Evolutionary conservation across 2,113 vertebrate genomes (phyloP).

Genomic region (Sceloporus tristichus): DNA sequence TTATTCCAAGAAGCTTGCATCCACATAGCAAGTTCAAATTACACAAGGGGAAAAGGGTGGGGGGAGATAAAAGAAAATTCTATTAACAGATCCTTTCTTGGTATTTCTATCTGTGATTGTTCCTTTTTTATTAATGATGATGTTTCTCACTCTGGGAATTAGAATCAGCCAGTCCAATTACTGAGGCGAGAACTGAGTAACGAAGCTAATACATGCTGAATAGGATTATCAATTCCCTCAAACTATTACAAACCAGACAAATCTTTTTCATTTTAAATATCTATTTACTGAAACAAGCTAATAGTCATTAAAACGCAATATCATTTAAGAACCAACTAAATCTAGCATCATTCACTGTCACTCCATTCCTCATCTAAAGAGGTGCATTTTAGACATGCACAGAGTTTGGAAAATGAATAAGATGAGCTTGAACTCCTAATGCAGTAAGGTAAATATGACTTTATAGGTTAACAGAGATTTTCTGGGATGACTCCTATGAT

Average conservation of each 20-base stretch:
- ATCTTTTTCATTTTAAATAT: slow-evolving; percentile 39
- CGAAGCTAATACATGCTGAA: slow-evolving; percentile 37
- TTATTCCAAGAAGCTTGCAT: slow-evolving; percentile 43
- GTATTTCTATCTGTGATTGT: slow-evolving; percentile 39
- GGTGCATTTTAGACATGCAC: not conserved
- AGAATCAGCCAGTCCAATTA: slow-evolving; percentile 67
- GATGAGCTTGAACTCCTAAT: no score
- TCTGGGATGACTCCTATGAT: no score
- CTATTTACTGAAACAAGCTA: slow-evolving; percentile 48
- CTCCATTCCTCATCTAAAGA: not conserved
- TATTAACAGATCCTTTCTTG: slow-evolving; percentile 40
- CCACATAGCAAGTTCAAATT: slow-evolving; percentile 15
- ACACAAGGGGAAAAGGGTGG: slow-evolving; percentile 28
- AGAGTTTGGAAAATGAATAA: not conserved
- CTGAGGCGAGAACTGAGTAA: slow-evolving; percentile 54
- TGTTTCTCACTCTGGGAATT: slow-evolving; percentile 45
- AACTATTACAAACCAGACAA: slow-evolving; percentile 41
- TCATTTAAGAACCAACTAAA: not conserved
- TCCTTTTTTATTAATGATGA: slow-evolving; percentile 49
- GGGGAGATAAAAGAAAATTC: slow-evolving; percentile 42
- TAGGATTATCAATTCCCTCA: slow-evolving; percentile 38
- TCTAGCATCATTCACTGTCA: not conserved
- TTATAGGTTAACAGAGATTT: no score
- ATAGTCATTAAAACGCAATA: not conserved
- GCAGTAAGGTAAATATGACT: no score